Conservation (phyloP, 1,140 invertebrate species). For the Nasonia longicornis region DNA sequence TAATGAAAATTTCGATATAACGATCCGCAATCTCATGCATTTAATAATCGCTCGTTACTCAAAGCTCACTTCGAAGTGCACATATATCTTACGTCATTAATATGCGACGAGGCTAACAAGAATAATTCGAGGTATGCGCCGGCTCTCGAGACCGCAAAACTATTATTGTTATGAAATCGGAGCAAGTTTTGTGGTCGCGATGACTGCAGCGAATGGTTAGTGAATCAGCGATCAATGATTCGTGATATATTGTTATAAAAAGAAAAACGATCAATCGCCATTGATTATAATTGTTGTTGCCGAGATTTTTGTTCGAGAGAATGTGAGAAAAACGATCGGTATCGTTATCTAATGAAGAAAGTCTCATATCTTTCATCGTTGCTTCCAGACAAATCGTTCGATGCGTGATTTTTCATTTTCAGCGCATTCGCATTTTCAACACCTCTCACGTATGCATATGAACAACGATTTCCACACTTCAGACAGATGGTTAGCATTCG, state of each 20-base stretch:
- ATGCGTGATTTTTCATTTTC: background rate
- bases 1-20: too few species aligned
- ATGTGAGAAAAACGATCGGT: background rate
- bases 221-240: slow-evolving; percentile 14
- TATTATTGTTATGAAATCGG: slow-evolving; percentile 3
- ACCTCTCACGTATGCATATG: background rate
- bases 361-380: background rate
- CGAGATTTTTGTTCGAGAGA: background rate
- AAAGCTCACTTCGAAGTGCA: background rate
- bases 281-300: background rate
- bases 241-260: background rate
- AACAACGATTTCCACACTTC: too few species aligned
- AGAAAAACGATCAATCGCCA: background rate
- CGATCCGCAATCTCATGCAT: background rate
- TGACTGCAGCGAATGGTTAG: background rate
- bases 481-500: background rate
- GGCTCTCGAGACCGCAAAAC: background rate
- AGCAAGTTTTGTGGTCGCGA: background rate
- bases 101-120: background rate
- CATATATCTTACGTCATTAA: background rate
- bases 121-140: background rate
- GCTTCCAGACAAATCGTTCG: background rate
- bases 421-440: background rate
- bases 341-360: background rate
- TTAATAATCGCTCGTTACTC: background rate